These are phyloP conservation scores for Stratiomys singularior DNA, from an alignment of 2,888 invertebrate species.

Conservation along the genomic window DNA sequence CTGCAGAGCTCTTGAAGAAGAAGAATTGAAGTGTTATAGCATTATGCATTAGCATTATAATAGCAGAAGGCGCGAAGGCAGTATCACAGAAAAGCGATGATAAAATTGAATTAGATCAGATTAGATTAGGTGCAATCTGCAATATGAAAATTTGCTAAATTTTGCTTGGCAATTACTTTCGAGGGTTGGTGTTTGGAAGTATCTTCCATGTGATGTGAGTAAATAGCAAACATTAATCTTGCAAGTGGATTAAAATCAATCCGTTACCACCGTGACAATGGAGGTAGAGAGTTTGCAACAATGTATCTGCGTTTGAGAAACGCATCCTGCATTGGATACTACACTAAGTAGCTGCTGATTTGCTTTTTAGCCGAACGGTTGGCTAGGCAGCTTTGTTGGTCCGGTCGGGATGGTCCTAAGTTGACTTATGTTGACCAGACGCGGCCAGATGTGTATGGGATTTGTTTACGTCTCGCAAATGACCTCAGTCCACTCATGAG, in stretches of 20 bases:
- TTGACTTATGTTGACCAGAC: background rate
- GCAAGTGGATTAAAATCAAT: conserved; percentile 41
- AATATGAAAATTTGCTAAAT: no score
- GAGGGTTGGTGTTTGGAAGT: no score
- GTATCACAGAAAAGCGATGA: no score
- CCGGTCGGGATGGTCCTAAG: background rate
- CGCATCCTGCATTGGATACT: background rate
- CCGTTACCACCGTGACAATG: conserved; percentile 41
- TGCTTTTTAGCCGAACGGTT: background rate
- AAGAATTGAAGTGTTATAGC: no score
- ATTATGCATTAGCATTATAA: no score
- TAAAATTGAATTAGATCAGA: no score
- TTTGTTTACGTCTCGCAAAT: conserved; percentile 21
- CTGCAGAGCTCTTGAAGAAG: no score
- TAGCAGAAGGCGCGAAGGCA: no score
- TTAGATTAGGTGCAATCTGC: no score
- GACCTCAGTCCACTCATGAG: background rate
- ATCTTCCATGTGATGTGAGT: conserved; percentile 5
- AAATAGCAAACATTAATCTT: conserved; percentile 42
- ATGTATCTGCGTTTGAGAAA: background rate
- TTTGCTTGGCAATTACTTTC: no score
- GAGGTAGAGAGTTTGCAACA: conserved; percentile 25
- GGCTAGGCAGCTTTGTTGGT: background rate
- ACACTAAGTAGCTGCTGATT: background rate
- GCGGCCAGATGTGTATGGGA: background rate